A percentile compares a stretch with the other conserved stretches of the same genome.
Conservation (phyloP, 1,140 invertebrate species). For the Platyscapa corneri region DNA sequence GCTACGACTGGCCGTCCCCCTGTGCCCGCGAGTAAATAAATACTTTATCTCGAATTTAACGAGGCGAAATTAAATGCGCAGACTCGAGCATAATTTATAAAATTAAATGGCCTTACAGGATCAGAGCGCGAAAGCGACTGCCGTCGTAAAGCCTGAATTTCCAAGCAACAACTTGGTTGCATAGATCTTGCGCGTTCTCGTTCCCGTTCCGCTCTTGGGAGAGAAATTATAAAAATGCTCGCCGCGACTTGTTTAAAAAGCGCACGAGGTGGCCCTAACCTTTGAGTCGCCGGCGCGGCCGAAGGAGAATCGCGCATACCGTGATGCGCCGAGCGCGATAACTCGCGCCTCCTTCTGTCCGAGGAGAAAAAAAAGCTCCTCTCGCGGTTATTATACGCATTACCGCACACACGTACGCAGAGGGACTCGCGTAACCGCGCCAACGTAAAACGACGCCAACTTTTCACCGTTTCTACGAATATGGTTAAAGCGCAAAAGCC, state of each 20-base stretch:
- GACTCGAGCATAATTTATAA: slow-evolving; percentile 20
- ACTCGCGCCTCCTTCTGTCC: not conserved
- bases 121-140: slow-evolving; percentile 35
- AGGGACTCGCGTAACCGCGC: not conserved
- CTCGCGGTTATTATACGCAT: slow-evolving; percentile 18
- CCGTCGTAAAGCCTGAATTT: slow-evolving; percentile 16
- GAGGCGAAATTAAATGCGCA: not conserved
- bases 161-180: slow-evolving; percentile 27
- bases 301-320: slow-evolving; percentile 36
- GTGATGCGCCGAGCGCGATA: slow-evolving; percentile 41
- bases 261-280: slow-evolving; percentile 33
- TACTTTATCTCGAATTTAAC: slow-evolving; percentile 14
- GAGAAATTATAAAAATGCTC: slow-evolving; percentile 11
- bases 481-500: slow-evolving; percentile 4
- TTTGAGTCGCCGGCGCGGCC: slow-evolving; percentile 31
- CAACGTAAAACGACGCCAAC: not conserved
- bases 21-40: not conserved
- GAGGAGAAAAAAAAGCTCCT: not conserved
- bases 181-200: slow-evolving; percentile 43
- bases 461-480: slow-evolving; percentile 36
- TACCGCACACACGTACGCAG: not conserved
- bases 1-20: too few relatives aligned
- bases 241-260: not conserved
- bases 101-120: slow-evolving; percentile 21
- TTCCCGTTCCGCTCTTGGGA: not conserved